These are phyloP conservation scores for Rhodophaea formosa DNA, from an alignment of 2,888 invertebrate genomes.

Conservation along the genomic window DNA sequence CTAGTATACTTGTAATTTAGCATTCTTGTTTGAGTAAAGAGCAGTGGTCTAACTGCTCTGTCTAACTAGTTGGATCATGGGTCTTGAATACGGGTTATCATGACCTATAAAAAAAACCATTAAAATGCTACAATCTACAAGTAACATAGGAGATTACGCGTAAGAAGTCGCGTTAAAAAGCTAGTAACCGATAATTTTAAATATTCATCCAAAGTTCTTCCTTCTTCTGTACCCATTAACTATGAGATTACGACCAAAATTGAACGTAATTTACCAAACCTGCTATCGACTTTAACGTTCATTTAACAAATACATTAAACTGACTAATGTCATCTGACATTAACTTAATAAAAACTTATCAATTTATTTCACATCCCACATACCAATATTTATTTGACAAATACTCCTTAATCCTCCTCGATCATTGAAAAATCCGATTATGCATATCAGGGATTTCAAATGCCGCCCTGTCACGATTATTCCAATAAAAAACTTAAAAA, in stretches of 20 bases:
- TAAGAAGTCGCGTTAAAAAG: too few species aligned
- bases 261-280: background rate
- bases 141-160: too few species aligned
- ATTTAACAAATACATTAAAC: constrained; percentile 3
- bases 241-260: background rate
- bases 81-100: too few species aligned
- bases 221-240: too few species aligned
- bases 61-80: too few species aligned
- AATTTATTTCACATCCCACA: constrained; percentile 7
- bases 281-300: background rate
- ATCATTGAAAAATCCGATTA: constrained; percentile 18
- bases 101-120: too few species aligned
- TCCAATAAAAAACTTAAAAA: constrained; percentile 20
- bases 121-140: too few species aligned
- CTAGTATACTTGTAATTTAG: too few species aligned
- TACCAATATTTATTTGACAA: constrained; percentile 10
- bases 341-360: constrained; percentile 12
- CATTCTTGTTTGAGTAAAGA: too few species aligned
- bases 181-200: too few species aligned
- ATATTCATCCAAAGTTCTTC: too few species aligned
- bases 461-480: constrained; percentile 5
- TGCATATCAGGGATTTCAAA: constrained; percentile 22
- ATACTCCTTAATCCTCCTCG: constrained; percentile 3
- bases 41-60: too few species aligned
- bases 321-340: constrained; percentile 6